These are phyloP conservation scores for Acleris cristana DNA, from an alignment of 2,888 invertebrate species.

Conservation along the genomic window DNA sequence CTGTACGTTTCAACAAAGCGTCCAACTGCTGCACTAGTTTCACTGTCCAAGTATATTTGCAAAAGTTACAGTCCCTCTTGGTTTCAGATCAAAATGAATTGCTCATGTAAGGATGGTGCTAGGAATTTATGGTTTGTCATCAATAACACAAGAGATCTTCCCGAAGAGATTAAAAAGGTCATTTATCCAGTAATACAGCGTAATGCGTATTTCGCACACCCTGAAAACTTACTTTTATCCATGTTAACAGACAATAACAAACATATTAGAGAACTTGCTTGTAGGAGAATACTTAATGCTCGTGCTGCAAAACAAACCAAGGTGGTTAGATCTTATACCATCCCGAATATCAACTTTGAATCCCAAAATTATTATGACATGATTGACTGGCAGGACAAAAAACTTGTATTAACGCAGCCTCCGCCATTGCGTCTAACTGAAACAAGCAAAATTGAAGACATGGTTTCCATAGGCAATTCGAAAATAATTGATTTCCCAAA, in stretches of 20 bases:
- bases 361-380: slow-evolving; percentile 5
- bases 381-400: slow-evolving; percentile 10
- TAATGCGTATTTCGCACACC: too few species aligned
- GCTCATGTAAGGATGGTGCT: slow-evolving; percentile 10
- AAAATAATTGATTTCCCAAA: slow-evolving; percentile 12
- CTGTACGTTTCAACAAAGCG: slow-evolving; percentile 32
- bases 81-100: slow-evolving; percentile 7
- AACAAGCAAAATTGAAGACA: not conserved
- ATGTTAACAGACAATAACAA: too few species aligned
- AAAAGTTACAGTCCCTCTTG: slow-evolving; percentile 8
- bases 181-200: too few species aligned
- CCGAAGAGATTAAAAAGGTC: not conserved
- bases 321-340: slow-evolving; percentile 1
- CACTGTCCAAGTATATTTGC: slow-evolving; percentile 7
- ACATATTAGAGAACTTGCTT: too few species aligned
- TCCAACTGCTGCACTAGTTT: slow-evolving; percentile 8
- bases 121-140: slow-evolving; percentile 13
- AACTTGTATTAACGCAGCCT: not conserved
- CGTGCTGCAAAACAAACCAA: not conserved
- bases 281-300: too few species aligned
- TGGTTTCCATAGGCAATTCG: not conserved
- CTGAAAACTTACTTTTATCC: too few species aligned
- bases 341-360: slow-evolving; percentile 16
- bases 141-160: slow-evolving; percentile 5
- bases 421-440: not conserved